These are phyloP conservation scores for Microtus pennsylvanicus DNA, from an alignment of 2,113 vertebrate genomes.

Conservation along the genomic window DNA sequence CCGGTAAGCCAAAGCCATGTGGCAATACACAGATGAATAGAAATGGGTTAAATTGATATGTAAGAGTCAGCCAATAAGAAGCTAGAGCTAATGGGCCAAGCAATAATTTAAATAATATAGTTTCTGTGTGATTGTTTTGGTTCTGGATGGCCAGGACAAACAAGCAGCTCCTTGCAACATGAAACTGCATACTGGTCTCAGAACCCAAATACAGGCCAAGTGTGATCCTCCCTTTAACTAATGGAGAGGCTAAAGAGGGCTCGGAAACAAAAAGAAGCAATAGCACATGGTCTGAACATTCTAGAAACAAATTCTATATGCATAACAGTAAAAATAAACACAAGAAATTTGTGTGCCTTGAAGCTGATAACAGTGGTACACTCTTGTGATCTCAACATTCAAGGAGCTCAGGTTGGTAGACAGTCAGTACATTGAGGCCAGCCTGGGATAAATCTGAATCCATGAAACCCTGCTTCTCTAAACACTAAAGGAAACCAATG, in stretches of 20 bases:
- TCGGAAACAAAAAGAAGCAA: not conserved
- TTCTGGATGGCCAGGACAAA: too few species aligned
- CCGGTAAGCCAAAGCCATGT: too few species aligned
- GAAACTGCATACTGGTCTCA: not conserved
- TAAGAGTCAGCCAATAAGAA: too few species aligned
- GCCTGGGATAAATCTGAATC: not conserved
- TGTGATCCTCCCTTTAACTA: not conserved
- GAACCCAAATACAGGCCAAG: not conserved
- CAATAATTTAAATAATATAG: too few species aligned
- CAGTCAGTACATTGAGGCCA: not conserved
- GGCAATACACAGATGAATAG: too few species aligned
- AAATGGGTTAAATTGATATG: too few species aligned
- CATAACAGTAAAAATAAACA: not conserved
- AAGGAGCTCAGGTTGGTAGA: not conserved
- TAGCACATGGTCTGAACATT: not conserved
- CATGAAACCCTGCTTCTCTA: not conserved
- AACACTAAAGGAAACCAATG: not conserved
- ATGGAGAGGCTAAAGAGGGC: too few species aligned
- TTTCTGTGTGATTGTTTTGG: too few species aligned
- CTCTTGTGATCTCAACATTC: not conserved
- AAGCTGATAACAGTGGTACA: not conserved
- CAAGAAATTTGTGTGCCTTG: not conserved
- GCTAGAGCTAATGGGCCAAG: too few species aligned
- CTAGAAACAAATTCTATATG: not conserved
- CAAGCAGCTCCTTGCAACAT: too few species aligned